Evolutionary conservation across 1,140 invertebrate genomes (phyloP), one percentile per base, ranked within the genome.

Genomic region (Drosophila simulans): DNA sequence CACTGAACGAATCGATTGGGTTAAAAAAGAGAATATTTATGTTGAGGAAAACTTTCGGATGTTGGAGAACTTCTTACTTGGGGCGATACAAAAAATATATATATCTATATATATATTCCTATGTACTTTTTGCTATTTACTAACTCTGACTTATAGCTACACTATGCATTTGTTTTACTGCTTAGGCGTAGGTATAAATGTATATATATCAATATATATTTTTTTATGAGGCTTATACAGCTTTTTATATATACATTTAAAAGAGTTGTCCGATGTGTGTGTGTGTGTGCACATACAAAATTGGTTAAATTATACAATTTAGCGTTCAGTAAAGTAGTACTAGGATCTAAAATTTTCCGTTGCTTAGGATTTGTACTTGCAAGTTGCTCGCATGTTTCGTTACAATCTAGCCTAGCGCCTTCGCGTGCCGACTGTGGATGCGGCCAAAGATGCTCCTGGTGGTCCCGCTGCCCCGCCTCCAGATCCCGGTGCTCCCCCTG

Each of bases 361-460:
- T 74, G 71, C 58, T 63, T 74, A 3, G 59, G 72, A 76, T 76
- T 76, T 76, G 72, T 76, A 76, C 72, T 76, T 76, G 72, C 53
- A 76, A 66, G 64, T 76, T 76, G 62, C 69, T 74, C 57, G 56
- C 11, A 13, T 8, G 8, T 22, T 37, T 15, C 22, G n/a, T 51
- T 51, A n/a, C 8, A 22, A 4, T 72, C 31, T 54, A 11, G 25
- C 25, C 31, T 42, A 73, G 43, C 70, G 70, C 27, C 52, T 57
- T 20, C 73, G 54, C 12, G 76, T 37, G 31, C 51, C n/a, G 12
- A 42, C 39, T 7, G 48, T 15, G 12, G 57, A 10, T 11, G 75
- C 48, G 7, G 42, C 34, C 15, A 35, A 1, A 17, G 34, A 11
- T 31, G 42, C 8, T 48, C 11, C 37, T 20, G 37, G n/a, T 43